These are phyloP conservation scores for Myodes glareolus DNA, from an alignment of 2,113 vertebrate genomes.

Conservation along the genomic window DNA sequence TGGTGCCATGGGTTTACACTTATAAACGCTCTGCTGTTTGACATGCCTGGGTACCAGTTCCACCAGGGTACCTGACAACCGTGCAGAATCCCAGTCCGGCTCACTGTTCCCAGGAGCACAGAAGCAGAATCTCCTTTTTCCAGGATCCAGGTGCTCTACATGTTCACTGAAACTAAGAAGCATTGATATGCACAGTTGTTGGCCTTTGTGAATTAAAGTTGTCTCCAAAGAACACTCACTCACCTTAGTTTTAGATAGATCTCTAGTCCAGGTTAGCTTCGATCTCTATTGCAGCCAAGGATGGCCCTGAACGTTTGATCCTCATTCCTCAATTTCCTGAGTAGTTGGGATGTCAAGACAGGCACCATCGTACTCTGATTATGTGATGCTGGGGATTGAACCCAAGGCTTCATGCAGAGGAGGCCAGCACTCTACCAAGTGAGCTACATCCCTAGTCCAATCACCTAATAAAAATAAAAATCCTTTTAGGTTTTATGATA, in stretches of 20 bases:
- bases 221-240: neutral
- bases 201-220: neutral
- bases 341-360: neutral
- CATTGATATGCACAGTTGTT: neutral
- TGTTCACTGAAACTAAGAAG: neutral
- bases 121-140: neutral
- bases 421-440: neutral
- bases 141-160: neutral
- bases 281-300: neutral
- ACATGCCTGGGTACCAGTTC: neutral
- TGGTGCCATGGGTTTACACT: accelerated
- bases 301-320: neutral
- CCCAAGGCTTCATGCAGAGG: neutral
- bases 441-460: neutral
- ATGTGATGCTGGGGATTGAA: neutral
- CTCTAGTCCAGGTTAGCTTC: neutral
- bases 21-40: neutral
- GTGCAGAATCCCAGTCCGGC: neutral
- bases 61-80: neutral
- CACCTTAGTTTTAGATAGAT: neutral
- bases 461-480: neutral
- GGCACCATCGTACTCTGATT: neutral
- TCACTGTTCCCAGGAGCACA: neutral
- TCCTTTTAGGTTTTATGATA: neutral
- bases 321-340: neutral